Evolutionary conservation across 2,113 vertebrate genomes (phyloP).

Genomic region (Cavia porcellus): DNA sequence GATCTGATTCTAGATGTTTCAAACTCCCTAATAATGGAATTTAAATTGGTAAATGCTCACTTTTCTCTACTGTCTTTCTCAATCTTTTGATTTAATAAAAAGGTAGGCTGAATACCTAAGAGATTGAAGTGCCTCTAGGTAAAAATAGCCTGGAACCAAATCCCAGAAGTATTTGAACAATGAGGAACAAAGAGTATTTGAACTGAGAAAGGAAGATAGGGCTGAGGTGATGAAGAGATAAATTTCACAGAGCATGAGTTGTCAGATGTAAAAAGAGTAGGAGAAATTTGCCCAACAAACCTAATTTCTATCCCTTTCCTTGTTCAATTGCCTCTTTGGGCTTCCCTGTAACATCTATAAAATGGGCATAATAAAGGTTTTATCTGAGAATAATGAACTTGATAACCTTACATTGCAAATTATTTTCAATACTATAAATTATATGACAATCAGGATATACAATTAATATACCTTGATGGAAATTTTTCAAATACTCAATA

Average conservation of each 20-base stretch:
- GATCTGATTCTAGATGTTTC: background rate
- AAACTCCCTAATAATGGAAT: slow-evolving; percentile 32
- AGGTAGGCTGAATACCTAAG: background rate
- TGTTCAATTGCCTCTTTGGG: background rate
- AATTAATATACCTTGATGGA: background rate
- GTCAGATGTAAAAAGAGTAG: background rate
- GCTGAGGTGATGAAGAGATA: background rate
- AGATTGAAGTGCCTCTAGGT: background rate
- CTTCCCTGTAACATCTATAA: background rate
- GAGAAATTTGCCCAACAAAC: background rate
- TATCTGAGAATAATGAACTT: background rate
- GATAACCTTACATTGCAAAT: background rate
- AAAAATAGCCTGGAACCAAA: slow-evolving; percentile 46
- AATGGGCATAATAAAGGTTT: background rate
- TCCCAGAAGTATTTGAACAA: slow-evolving; percentile 45
- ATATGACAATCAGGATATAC: background rate
- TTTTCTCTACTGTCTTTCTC: background rate
- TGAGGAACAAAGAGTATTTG: background rate
- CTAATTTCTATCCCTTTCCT: slow-evolving; percentile 23
- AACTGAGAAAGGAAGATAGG: background rate
- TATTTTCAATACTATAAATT: slow-evolving; percentile 15
- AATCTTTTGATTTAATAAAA: slow-evolving; percentile 51
- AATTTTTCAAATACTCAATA: background rate
- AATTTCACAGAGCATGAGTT: background rate
- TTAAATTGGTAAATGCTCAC: slow-evolving; percentile 21